These are phyloP conservation scores for Araneus ventricosus DNA, from an alignment of 1,140 invertebrate genomes.

Conservation along the genomic window DNA sequence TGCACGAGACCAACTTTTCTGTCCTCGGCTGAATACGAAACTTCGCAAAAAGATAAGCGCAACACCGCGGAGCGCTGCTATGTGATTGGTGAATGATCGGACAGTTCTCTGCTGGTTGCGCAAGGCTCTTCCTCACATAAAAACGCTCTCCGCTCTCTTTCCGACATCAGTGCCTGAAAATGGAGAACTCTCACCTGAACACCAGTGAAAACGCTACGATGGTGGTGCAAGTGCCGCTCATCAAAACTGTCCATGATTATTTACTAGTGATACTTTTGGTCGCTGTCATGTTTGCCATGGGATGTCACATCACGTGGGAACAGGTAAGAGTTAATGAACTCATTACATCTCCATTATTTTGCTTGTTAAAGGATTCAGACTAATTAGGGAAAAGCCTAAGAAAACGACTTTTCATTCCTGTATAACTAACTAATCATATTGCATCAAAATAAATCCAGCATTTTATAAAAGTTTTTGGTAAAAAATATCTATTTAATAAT, in stretches of 20 bases:
- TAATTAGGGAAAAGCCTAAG: too few relatives aligned
- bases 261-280: slow-evolving; percentile 77
- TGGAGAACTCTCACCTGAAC: slow-evolving; percentile 40
- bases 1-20: not conserved
- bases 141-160: slow-evolving; percentile 33
- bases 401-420: too few relatives aligned
- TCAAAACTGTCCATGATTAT: slow-evolving; percentile 78
- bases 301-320: slow-evolving; percentile 77
- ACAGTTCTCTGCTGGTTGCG: slow-evolving; percentile 1
- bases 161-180: slow-evolving; percentile 9
- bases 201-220: slow-evolving; percentile 1
- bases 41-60: slow-evolving; percentile 11
- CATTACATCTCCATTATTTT: too few relatives aligned
- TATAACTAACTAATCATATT: too few relatives aligned
- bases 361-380: too few relatives aligned
- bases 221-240: slow-evolving; percentile 61
- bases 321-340: slow-evolving; percentile 74
- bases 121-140: slow-evolving; percentile 5
- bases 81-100: slow-evolving; percentile 23
- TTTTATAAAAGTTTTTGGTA: too few relatives aligned
- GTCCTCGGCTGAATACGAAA: not conserved
- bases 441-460: too few relatives aligned
- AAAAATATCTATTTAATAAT: too few relatives aligned
- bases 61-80: not conserved
- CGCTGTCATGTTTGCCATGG: slow-evolving; percentile 80